phyloP scores from a whole-genome alignment of 1,140 invertebrate species.

The Cotesia glomerata region DNA sequence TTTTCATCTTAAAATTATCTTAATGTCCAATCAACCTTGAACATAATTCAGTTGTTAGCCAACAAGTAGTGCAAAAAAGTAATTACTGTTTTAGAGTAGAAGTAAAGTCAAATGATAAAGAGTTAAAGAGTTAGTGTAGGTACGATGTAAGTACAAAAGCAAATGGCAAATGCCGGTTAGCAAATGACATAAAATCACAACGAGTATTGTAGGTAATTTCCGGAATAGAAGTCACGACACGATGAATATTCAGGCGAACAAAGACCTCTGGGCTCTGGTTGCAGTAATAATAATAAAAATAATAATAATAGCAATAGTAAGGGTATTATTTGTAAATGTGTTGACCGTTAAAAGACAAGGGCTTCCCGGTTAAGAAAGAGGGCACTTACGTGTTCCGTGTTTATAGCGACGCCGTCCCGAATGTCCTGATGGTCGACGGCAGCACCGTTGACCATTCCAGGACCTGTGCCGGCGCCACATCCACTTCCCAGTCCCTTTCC shows the following conservation, averaged over 20 bases:
- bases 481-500: conserved; percentile 50
- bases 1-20: too few relatives aligned
- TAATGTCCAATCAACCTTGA: too few relatives aligned
- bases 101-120: too few relatives aligned
- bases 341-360: neutral
- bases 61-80: too few relatives aligned
- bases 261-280: neutral
- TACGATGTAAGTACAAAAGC: neutral
- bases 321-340: neutral
- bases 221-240: neutral
- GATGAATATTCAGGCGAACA: conserved; percentile 15
- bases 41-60: too few relatives aligned
- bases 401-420: conserved; percentile 53
- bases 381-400: conserved; percentile 56
- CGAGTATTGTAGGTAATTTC: conserved; percentile 1
- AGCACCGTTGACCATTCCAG: conserved; percentile 55
- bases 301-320: too few relatives aligned
- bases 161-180: neutral
- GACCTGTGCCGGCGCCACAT: conserved; percentile 41
- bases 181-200: conserved; percentile 4
- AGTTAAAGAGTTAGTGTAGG: neutral
- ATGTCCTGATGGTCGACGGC: conserved; percentile 54
- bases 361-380: neutral
- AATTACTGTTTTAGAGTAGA: too few relatives aligned
- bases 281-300: neutral